These are phyloP conservation scores for Embidobia sp. DNA, from an alignment of 2,888 invertebrate species.

Conservation along the genomic window DNA sequence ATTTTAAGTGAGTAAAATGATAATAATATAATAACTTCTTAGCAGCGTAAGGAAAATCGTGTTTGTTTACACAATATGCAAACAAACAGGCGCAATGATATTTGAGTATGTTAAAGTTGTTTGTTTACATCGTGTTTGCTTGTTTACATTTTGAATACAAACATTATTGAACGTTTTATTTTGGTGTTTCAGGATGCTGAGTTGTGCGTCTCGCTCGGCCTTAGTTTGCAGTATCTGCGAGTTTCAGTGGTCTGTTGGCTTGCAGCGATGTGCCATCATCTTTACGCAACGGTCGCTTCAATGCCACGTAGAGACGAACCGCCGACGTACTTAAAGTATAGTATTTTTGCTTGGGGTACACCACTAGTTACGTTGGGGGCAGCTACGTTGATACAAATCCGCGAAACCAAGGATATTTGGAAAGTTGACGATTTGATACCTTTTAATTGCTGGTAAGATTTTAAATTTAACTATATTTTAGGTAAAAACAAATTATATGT, in stretches of 20 bases:
- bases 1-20: too few relatives aligned
- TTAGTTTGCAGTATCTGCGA: constrained; percentile 85
- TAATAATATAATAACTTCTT: too few relatives aligned
- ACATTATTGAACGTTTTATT: too few relatives aligned
- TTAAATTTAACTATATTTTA: not conserved
- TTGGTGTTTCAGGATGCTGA: constrained; percentile 83
- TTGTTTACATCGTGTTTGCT: too few relatives aligned
- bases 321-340: constrained; percentile 82
- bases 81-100: too few relatives aligned
- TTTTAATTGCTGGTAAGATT: constrained; percentile 83
- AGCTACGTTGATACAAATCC: constrained; percentile 83
- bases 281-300: constrained; percentile 82
- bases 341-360: constrained; percentile 86
- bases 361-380: constrained; percentile 83
- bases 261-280: constrained; percentile 86
- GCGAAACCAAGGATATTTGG: constrained; percentile 82
- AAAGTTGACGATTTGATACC: constrained; percentile 82
- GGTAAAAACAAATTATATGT: too few relatives aligned
- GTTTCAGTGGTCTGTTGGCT: constrained; percentile 87
- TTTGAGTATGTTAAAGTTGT: too few relatives aligned
- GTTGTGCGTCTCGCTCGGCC: constrained; percentile 84
- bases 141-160: too few relatives aligned
- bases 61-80: too few relatives aligned
- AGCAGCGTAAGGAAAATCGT: too few relatives aligned
- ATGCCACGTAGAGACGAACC: constrained; percentile 78